These are phyloP conservation scores for Sus scrofa DNA, from an alignment of 2,113 vertebrate species.

Conservation along the genomic window T2T-Sscrofa CM000824.6:168255001-168255500, in stretches of 20 bases:
- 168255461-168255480: constrained; percentile 17
- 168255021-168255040: constrained; percentile 88
- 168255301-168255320: not conserved
- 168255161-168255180: not conserved
- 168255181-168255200: not conserved
- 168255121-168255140: constrained; percentile 80
- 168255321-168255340: constrained; percentile 40
- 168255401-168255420: not conserved
- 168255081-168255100: constrained; percentile 69
- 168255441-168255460: constrained; percentile 3
- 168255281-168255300: not conserved
- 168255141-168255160: not conserved
- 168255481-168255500: not conserved
- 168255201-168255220: not conserved
- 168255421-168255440: too few species aligned
- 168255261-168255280: not conserved
- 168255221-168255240: not conserved
- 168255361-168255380: not conserved
- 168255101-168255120: constrained; percentile 76
- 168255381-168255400: constrained; percentile 50
- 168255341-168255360: not conserved
- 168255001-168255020: constrained; percentile 90
- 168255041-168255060: constrained; percentile 84
- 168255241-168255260: constrained; percentile 6
- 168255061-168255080: constrained; percentile 83